Conservation (phyloP, 53 echinoderm and acorn worm species). For the Hippasteria phrygiana region DNA sequence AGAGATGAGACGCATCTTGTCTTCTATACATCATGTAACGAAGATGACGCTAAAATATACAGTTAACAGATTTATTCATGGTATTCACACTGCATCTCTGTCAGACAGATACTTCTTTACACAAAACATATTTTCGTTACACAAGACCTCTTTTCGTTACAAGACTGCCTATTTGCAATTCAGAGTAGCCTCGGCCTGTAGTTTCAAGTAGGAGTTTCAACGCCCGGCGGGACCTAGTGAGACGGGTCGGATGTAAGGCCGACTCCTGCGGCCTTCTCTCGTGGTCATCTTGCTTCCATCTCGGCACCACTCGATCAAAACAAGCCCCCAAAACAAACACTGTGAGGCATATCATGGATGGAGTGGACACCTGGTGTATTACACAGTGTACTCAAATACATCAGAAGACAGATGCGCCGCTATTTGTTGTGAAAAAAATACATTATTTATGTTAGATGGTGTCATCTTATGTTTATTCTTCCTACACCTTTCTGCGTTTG, state of each 20-base stretch:
- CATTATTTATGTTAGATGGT: no score
- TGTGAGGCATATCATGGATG: background rate
- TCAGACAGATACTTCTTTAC: no score
- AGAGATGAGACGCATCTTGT: background rate
- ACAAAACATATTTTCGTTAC: no score
- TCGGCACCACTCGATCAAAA: background rate
- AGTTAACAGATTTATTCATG: constrained; percentile 7
- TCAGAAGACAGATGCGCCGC: background rate
- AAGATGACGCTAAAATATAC: no score
- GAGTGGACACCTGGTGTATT: background rate
- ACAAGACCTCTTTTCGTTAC: background rate
- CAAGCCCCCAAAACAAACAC: background rate
- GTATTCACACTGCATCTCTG: background rate
- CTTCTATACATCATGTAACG: no score
- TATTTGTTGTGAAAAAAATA: no score
- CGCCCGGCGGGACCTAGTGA: background rate
- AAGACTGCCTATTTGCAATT: constrained; percentile 32
- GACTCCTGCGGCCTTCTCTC: background rate
- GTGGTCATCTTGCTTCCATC: background rate
- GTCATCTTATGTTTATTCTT: no score
- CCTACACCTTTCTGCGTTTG: no score
- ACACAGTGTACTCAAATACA: background rate
- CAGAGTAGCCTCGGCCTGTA: background rate
- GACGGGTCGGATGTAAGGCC: background rate
- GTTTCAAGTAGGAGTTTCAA: background rate